These are phyloP conservation scores for Indri indri DNA, from an alignment of 2,113 vertebrate species.

Conservation along the genomic window DNA sequence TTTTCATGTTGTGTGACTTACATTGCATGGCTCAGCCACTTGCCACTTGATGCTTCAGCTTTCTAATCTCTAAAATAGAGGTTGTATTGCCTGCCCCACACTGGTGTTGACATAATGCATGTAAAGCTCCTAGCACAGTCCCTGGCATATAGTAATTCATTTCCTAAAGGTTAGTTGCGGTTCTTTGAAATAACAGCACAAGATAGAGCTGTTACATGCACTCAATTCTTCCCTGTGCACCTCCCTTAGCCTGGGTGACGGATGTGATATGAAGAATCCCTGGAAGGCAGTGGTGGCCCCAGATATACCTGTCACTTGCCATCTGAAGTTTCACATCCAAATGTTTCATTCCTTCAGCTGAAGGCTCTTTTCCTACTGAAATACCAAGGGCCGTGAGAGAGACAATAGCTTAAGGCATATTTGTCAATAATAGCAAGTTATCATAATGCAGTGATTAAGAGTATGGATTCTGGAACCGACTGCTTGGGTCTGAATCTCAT, in stretches of 20 bases:
- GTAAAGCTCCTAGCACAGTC: background rate
- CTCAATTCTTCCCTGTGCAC: background rate
- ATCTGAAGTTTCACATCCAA: background rate
- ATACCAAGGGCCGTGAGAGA: background rate
- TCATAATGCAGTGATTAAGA: background rate
- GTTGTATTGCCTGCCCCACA: background rate
- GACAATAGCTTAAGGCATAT: background rate
- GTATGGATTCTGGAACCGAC: background rate
- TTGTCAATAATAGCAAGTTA: background rate
- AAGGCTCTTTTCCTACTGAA: background rate
- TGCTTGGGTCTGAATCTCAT: background rate
- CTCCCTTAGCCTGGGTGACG: background rate
- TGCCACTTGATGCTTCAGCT: background rate
- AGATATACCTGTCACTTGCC: background rate
- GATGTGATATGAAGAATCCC: background rate
- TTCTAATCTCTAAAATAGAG: background rate
- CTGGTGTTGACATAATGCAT: background rate
- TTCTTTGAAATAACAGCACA: background rate
- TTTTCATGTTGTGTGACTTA: background rate
- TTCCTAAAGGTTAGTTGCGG: background rate
- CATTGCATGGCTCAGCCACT: background rate
- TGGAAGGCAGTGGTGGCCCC: background rate
- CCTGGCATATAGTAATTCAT: background rate
- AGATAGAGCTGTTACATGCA: background rate
- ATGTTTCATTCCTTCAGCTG: background rate